These are phyloP conservation scores for Sphenopsis melanotis DNA, from an alignment of 2,797 vertebrate genomes.

Conservation along the genomic window DNA sequence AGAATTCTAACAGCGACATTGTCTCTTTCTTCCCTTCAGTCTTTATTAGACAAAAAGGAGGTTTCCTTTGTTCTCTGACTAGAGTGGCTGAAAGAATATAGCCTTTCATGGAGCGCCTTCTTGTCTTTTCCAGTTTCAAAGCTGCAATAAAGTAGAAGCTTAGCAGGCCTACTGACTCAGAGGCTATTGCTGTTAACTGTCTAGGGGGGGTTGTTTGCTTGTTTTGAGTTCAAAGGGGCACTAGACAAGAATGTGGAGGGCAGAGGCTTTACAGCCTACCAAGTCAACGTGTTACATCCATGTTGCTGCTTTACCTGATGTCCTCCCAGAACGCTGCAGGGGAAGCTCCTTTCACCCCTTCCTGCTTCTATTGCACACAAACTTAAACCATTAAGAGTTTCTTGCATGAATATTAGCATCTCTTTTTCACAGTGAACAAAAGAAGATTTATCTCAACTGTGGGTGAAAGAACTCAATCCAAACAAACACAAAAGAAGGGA, in stretches of 20 bases:
- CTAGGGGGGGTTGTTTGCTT: background rate
- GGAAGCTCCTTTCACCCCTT: background rate
- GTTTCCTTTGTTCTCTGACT: constrained; percentile 11
- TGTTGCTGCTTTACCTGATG: background rate
- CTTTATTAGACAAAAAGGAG: constrained; percentile 13
- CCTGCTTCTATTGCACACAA: background rate
- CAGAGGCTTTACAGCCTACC: background rate
- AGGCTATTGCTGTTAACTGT: background rate
- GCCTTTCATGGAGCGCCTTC: background rate
- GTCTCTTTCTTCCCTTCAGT: constrained; percentile 1
- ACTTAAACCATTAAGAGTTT: background rate
- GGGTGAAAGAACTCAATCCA: background rate
- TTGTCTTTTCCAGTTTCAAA: constrained; percentile 17
- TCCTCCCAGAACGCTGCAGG: fast-evolving
- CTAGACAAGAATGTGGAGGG: background rate
- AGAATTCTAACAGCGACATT: constrained; percentile 24
- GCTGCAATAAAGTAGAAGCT: background rate
- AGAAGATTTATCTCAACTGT: background rate
- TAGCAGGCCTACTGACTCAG: background rate
- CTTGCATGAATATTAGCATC: background rate
- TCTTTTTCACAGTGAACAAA: background rate
- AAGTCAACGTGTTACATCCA: background rate
- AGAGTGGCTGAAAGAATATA: background rate
- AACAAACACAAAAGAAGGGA: background rate
- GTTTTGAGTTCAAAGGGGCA: background rate